A percentile compares a stretch with the other conserved stretches of the same genome.
Conservation (phyloP, 1,140 invertebrate species). For the Druon quercuslanigerum region DNA sequence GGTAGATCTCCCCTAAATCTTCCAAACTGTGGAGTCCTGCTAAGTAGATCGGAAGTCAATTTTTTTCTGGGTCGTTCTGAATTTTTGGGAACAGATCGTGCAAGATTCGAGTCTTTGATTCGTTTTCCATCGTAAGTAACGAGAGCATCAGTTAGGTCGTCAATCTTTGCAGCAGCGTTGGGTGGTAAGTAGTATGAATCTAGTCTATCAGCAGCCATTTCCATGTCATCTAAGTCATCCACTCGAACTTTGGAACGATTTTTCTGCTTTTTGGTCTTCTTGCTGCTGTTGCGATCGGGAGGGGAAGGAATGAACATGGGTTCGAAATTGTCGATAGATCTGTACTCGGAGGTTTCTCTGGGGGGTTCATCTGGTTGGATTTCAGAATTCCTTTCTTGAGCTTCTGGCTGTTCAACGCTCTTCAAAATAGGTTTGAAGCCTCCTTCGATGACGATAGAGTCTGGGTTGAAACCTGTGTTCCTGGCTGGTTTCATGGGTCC, state of each 20-base stretch:
- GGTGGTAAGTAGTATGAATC: constrained; percentile 40
- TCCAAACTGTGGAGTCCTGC: constrained; percentile 82
- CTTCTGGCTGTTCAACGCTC: constrained; percentile 69
- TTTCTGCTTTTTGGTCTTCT: constrained; percentile 70
- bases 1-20: constrained; percentile 84
- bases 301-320: constrained; percentile 86
- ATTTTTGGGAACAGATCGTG: constrained; percentile 76
- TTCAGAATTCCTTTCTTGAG: constrained; percentile 75
- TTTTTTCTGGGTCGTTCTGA: constrained; percentile 57
- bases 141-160: constrained; percentile 72
- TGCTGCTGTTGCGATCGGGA: constrained; percentile 73
- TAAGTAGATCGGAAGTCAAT: constrained; percentile 75
- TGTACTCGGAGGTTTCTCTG: constrained; percentile 68
- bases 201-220: constrained; percentile 80
- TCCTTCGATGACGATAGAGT: constrained; percentile 86
- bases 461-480: constrained; percentile 87
- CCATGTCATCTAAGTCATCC: constrained; percentile 72
- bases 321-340: constrained; percentile 77
- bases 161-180: neutral
- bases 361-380: constrained; percentile 40
- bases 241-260: constrained; percentile 42
- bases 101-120: constrained; percentile 79
- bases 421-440: constrained; percentile 89
- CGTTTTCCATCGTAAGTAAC: constrained; percentile 85
- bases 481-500: constrained; percentile 67